Base-by-base conservation (phyloP, 2,797 vertebrate genomes). In the Holocentrus rufus region DNA sequence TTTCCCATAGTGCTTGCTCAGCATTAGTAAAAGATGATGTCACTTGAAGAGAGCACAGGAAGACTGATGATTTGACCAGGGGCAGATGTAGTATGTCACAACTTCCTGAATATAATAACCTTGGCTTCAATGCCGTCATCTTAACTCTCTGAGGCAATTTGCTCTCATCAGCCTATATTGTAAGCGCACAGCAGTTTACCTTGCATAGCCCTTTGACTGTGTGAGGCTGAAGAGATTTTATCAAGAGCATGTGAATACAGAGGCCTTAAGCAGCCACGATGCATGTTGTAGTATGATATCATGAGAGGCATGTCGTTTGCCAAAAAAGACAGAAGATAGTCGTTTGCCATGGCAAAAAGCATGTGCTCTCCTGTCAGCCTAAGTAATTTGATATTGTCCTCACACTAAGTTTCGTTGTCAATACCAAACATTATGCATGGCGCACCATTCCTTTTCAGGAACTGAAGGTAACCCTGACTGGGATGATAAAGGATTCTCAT, bases 1-100 rank as follows among this genome's bases (percentile, higher is more conserved):
- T 89, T 87, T 90, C 82, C 83, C 83, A 80, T 77, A 70, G 39
- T 87, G 88, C 87, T 89, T 79, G 82, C 82, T 89, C 85, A 89
- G 84, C 86, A 83, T 87, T 85, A 79, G 58, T 65, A 87, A 82
- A 82, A 87, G 83, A 91, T 76, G 67, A 53, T 91, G 90, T 89
- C 81, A 85, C 74, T 53, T 67, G 65, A 20, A 8, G n/a, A 70
- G 77, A 72, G 61, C 71, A 30, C 65, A 60, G 65, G 71, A 54
- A 57, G 76, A 72, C 60, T 79, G 84, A 86, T 79, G 74, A 84
- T 79, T 84, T 84, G 85, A 87, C 77, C 72, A 49, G 60, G 60
- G 83, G 72, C 83, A 74, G 76, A 84, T 81, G 83, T 79, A 77
- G 66, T 56, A 52, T 63, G 73, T 89, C 86, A 83, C 81, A 73